Percentiles rank a stretch among this genome's conserved stretches.
phyloP scores from a whole-genome alignment of 2,888 invertebrate genomes.

The Cantharis flavilabris region DNA sequence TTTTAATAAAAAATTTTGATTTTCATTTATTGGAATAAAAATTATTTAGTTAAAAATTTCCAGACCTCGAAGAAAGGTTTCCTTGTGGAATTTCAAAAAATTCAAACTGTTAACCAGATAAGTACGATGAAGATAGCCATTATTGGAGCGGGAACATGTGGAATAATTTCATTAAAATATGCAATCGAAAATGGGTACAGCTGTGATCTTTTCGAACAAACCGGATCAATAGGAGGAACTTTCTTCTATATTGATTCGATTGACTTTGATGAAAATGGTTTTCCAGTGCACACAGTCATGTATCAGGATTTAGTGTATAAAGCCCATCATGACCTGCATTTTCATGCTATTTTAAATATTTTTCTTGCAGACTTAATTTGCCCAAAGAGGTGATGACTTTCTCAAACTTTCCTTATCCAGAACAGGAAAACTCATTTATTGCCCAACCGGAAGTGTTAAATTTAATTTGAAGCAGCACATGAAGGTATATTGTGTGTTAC shows the following conservation, averaged over 20 bases:
- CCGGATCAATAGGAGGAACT: slow-evolving; percentile 72
- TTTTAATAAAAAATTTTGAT: no score
- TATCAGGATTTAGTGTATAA: slow-evolving; percentile 73
- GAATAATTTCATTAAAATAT: slow-evolving; percentile 42
- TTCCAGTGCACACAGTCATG: slow-evolving; percentile 79
- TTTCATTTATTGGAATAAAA: no score
- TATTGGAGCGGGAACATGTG: slow-evolving; percentile 78
- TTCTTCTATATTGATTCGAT: slow-evolving; percentile 76
- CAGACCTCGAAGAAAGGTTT: background rate
- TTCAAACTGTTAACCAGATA: no score
- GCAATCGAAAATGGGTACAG: slow-evolving; percentile 51
- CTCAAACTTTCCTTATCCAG: slow-evolving; percentile 68
- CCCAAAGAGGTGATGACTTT: slow-evolving; percentile 83
- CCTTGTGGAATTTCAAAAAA: background rate
- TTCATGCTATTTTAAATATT: background rate
- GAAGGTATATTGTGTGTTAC: slow-evolving; percentile 58
- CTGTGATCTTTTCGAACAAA: slow-evolving; percentile 71
- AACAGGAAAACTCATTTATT: slow-evolving; percentile 66
- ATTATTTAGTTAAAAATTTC: background rate
- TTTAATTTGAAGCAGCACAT: slow-evolving; percentile 64
- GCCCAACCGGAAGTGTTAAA: slow-evolving; percentile 67
- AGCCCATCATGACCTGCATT: background rate
- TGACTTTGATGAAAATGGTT: slow-evolving; percentile 65
- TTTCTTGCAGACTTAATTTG: slow-evolving; percentile 67
- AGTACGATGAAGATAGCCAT: slow-evolving; percentile 60